These are phyloP conservation scores for Osmoderma eremita DNA, from an alignment of 2,888 invertebrate species.

Conservation along the genomic window DNA sequence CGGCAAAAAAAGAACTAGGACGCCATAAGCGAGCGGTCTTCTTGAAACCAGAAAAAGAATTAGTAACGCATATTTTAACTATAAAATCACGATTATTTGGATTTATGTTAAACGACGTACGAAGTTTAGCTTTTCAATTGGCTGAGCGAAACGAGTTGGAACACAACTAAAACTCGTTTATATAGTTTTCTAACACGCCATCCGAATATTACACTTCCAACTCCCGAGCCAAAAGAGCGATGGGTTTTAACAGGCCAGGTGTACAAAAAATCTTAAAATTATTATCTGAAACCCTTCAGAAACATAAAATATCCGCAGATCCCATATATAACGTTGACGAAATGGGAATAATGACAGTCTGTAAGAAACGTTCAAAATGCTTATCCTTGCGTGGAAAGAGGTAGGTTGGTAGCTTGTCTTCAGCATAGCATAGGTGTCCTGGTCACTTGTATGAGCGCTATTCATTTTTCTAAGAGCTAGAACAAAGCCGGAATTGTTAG, in stretches of 20 bases:
- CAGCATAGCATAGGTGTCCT: conserved; percentile 18
- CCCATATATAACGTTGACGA: conserved; percentile 22
- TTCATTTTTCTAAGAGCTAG: conserved; percentile 1
- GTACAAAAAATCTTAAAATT: conserved; percentile 13
- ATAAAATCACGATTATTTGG: conserved; percentile 31
- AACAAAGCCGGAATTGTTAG: conserved; percentile 39
- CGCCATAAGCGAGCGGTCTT: conserved; percentile 12
- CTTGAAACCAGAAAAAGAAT: conserved; percentile 12
- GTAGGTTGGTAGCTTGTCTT: conserved; percentile 7
- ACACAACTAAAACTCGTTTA: conserved; percentile 9
- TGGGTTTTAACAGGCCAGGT: conserved; percentile 6
- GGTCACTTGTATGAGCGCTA: too few relatives aligned
- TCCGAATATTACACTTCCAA: conserved; percentile 22
- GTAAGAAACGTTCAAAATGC: neutral
- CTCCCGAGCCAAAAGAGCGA: conserved; percentile 13
- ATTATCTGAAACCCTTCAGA: neutral
- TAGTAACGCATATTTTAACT: conserved; percentile 28
- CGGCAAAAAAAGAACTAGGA: neutral
- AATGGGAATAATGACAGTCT: neutral
- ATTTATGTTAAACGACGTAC: conserved; percentile 12
- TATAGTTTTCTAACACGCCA: conserved; percentile 18
- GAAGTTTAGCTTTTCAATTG: conserved; percentile 13
- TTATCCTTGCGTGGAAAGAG: conserved; percentile 15
- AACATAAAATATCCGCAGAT: conserved; percentile 17
- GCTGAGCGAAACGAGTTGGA: conserved; percentile 12